These are phyloP conservation scores for Gibbula magus DNA, from an alignment of 2,888 invertebrate genomes.

Conservation along the genomic window DNA sequence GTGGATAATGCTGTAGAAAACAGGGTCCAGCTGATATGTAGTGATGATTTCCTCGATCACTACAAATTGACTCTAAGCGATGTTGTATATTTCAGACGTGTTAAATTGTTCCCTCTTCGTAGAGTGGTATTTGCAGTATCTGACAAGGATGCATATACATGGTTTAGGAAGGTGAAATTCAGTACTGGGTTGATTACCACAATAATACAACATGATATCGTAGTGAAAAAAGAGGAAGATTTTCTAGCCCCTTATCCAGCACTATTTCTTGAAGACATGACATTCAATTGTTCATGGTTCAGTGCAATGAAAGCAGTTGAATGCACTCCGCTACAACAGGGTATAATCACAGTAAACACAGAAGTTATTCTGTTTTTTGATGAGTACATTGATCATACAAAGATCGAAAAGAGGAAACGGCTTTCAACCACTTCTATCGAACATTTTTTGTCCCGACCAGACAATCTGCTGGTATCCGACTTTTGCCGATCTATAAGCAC, in stretches of 20 bases:
- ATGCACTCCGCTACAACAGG: slow-evolving; percentile 64
- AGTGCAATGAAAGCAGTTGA: slow-evolving; percentile 60
- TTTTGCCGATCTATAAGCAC: slow-evolving; percentile 54
- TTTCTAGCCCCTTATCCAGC: slow-evolving; percentile 60
- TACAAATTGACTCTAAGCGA: slow-evolving; percentile 53
- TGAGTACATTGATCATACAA: slow-evolving; percentile 32
- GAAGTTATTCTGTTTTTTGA: slow-evolving; percentile 62
- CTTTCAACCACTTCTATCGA: slow-evolving; percentile 32
- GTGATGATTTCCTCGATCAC: slow-evolving; percentile 54
- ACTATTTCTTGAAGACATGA: slow-evolving; percentile 50
- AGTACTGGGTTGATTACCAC: slow-evolving; percentile 54
- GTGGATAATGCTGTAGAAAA: slow-evolving; percentile 16
- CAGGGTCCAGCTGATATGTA: slow-evolving; percentile 35
- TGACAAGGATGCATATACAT: slow-evolving; percentile 56
- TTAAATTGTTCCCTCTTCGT: slow-evolving; percentile 54
- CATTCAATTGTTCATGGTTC: slow-evolving; percentile 56
- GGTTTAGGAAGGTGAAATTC: slow-evolving; percentile 62
- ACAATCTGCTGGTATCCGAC: slow-evolving; percentile 56
- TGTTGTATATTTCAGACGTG: slow-evolving; percentile 48
- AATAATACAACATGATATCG: slow-evolving; percentile 51
- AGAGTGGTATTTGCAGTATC: slow-evolving; percentile 61
- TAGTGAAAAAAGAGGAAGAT: slow-evolving; percentile 62
- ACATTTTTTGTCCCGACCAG: slow-evolving; percentile 40
- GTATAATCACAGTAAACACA: slow-evolving; percentile 56
- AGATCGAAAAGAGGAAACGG: slow-evolving; percentile 40